These are phyloP conservation scores for Cervus canadensis DNA, from an alignment of 2,113 vertebrate genomes.

Conservation along the genomic window DNA sequence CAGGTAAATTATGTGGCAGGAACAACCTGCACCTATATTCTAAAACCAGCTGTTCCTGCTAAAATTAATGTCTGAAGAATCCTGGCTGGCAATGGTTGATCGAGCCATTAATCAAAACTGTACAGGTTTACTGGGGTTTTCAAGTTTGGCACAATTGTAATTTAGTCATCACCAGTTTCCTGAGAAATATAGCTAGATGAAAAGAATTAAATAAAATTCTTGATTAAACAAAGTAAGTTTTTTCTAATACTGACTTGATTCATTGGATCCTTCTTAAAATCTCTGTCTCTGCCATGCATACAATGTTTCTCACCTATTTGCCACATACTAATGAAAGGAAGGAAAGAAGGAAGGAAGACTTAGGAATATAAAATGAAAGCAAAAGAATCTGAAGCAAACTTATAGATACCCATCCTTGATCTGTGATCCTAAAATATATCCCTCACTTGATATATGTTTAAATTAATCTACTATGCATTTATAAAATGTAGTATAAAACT, in stretches of 20 bases:
- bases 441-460: background rate
- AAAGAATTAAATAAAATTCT: background rate
- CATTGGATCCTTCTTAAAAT: background rate
- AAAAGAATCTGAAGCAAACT: background rate
- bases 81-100: slow-evolving; percentile 34
- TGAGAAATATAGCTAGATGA: background rate
- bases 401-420: background rate
- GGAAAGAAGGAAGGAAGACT: background rate
- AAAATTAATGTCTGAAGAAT: slow-evolving; percentile 65
- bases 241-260: background rate
- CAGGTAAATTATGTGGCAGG: slow-evolving; percentile 44
- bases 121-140: slow-evolving; percentile 41
- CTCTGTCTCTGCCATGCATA: background rate
- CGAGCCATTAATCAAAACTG: slow-evolving; percentile 51
- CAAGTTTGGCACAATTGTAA: slow-evolving; percentile 25
- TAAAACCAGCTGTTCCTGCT: slow-evolving; percentile 53
- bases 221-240: background rate
- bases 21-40: slow-evolving; percentile 29
- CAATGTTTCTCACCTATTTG: background rate
- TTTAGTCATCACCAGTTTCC: slow-evolving; percentile 20
- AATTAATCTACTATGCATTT: background rate
- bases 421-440: background rate
- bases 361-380: background rate
- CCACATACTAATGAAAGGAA: background rate
- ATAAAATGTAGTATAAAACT: background rate